Percentiles rank a stretch among this genome's conserved stretches.
These are phyloP conservation scores for Lamellibrachia luymesi DNA, from an alignment of 1,140 invertebrate species.

Conservation along the genomic window DNA sequence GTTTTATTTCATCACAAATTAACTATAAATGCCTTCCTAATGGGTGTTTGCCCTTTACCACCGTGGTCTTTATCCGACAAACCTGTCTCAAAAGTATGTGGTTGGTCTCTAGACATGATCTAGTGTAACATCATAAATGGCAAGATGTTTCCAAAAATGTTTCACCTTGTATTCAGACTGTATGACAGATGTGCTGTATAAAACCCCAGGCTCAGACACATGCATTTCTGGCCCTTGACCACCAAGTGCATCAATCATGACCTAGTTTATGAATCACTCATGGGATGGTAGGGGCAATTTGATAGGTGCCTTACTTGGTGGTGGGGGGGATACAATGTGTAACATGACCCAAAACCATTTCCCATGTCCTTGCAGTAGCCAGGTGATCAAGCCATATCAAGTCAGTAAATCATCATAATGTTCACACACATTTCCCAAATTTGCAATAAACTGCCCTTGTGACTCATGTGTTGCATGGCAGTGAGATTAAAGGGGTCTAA, in stretches of 20 bases:
- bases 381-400: background rate
- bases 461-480: too few species aligned
- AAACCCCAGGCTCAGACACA: background rate
- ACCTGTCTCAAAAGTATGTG: too few species aligned
- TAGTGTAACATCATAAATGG: background rate
- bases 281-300: background rate
- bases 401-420: background rate
- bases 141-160: background rate
- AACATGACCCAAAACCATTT: background rate
- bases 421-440: background rate
- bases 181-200: background rate
- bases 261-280: background rate
- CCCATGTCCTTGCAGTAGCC: background rate
- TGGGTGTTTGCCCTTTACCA: background rate
- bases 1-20: background rate
- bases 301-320: background rate
- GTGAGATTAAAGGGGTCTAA: background rate
- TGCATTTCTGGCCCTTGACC: background rate
- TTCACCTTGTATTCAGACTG: background rate
- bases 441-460: background rate
- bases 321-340: background rate
- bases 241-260: background rate
- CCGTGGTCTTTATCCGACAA: background rate
- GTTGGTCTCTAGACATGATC: background rate
- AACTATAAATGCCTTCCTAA: background rate